These are phyloP conservation scores for Heliangelus exortis DNA, from an alignment of 2,797 vertebrate genomes.

Conservation along the genomic window DNA sequence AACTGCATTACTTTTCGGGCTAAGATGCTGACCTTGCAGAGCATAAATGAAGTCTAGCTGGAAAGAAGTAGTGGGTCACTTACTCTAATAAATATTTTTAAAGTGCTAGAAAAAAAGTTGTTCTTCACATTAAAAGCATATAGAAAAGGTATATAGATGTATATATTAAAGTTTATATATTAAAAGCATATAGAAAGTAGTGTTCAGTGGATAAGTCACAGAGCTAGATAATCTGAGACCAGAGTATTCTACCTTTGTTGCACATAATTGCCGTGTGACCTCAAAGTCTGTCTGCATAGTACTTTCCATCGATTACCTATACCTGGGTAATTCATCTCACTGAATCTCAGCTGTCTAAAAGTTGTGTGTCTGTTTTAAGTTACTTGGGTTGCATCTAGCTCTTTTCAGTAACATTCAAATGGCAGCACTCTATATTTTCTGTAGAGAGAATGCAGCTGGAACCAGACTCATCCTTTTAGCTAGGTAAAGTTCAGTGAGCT, in stretches of 20 bases:
- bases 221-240: not conserved
- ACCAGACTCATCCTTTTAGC: rapidly evolving
- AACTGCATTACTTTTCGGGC: not conserved
- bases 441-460: not conserved
- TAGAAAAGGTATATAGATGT: not conserved
- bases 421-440: not conserved
- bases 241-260: not conserved
- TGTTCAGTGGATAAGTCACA: not conserved
- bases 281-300: not conserved
- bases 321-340: not conserved
- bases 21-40: conserved; percentile 4
- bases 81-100: not conserved
- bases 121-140: not conserved
- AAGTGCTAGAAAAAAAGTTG: not conserved
- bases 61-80: not conserved
- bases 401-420: not conserved
- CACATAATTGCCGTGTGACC: not conserved
- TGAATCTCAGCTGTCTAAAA: not conserved
- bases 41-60: not conserved
- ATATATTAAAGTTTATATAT: no score
- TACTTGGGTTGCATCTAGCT: not conserved
- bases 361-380: not conserved
- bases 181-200: not conserved
- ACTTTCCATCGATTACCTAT: not conserved
- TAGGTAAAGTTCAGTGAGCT: not conserved